A percentile compares a stretch with the other conserved stretches of the same genome.
phyloP scores from a whole-genome alignment of 1,140 invertebrate genomes.

The Spodoptera litura region DNA sequence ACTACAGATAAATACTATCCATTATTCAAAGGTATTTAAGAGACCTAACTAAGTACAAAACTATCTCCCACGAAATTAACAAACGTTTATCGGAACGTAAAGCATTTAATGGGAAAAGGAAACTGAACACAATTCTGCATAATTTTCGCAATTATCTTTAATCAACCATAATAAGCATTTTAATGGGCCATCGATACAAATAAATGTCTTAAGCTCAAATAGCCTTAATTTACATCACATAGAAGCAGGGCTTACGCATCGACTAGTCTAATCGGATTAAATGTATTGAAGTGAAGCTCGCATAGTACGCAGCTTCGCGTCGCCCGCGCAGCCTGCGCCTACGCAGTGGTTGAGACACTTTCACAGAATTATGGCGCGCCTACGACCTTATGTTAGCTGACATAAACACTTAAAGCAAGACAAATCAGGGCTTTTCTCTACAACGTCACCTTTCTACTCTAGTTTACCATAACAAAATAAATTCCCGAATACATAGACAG shows the following conservation, averaged over 20 bases:
- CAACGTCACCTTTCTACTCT: conserved; percentile 31
- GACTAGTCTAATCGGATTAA: conserved; percentile 71
- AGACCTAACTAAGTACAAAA: no score
- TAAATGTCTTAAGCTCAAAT: conserved; percentile 52
- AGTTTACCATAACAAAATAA: conserved; percentile 34
- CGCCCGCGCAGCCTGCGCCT: conserved; percentile 61
- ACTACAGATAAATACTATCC: no score
- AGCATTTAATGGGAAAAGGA: conserved; percentile 12
- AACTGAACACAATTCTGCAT: conserved; percentile 7
- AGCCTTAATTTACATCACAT: conserved; percentile 51
- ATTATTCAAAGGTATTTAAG: no score
- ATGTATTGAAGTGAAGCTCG: conserved; percentile 57
- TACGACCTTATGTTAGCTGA: conserved; percentile 71
- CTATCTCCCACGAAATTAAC: no score
- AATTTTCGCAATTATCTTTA: conserved; percentile 43
- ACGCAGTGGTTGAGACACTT: conserved; percentile 78
- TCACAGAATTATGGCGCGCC: conserved; percentile 76
- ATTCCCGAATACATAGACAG: no score
- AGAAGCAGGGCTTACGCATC: conserved; percentile 40
- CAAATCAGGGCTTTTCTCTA: conserved; percentile 60
- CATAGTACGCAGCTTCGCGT: conserved; percentile 58
- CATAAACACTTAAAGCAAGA: conserved; percentile 65
- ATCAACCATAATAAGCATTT: conserved; percentile 38
- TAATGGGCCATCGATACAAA: conserved; percentile 44
- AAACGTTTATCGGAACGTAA: background rate